A percentile compares a stretch with the other conserved stretches of the same genome.
Conservation (phyloP, 2,797 vertebrate species). For the Pteronotus mesoamericanus region DNA sequence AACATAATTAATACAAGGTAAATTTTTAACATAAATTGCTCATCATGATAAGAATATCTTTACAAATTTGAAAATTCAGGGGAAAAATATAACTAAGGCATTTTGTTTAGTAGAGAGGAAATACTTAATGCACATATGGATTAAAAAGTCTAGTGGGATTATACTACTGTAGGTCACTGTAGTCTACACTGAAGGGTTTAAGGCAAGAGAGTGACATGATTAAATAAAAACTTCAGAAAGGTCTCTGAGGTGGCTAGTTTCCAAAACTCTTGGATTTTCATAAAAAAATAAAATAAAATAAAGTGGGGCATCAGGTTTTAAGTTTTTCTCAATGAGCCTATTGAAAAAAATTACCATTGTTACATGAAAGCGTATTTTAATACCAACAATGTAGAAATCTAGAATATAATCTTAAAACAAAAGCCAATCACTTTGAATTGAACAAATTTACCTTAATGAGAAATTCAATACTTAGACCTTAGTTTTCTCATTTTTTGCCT, state of each 20-base stretch:
- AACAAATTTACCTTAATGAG: constrained; percentile 27
- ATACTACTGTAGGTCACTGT: background rate
- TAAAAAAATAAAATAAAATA: constrained; percentile 32
- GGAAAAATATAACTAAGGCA: background rate
- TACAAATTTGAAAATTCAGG: background rate
- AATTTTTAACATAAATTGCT: constrained; percentile 18
- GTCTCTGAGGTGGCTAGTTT: background rate
- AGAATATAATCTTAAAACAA: constrained; percentile 21
- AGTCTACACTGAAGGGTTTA: background rate
- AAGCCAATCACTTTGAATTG: constrained; percentile 24
- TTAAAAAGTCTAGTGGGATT: background rate
- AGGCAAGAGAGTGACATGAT: background rate
- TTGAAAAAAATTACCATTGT: background rate
- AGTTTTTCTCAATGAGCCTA: constrained; percentile 44
- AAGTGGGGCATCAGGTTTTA: background rate
- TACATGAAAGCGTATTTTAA: constrained; percentile 29
- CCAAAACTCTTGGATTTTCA: background rate
- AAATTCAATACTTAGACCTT: constrained; percentile 35
- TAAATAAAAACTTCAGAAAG: constrained; percentile 13
- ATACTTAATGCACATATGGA: background rate
- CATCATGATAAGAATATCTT: background rate
- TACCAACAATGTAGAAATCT: constrained; percentile 9
- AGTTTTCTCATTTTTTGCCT: constrained; percentile 17
- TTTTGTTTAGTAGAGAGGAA: constrained; percentile 4
- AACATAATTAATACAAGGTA: background rate